A percentile compares a stretch with the other conserved stretches of the same genome.
Evolutionary conservation across 1,140 invertebrate species (phyloP).

Genomic region (Teleogryllus occipitalis): DNA sequence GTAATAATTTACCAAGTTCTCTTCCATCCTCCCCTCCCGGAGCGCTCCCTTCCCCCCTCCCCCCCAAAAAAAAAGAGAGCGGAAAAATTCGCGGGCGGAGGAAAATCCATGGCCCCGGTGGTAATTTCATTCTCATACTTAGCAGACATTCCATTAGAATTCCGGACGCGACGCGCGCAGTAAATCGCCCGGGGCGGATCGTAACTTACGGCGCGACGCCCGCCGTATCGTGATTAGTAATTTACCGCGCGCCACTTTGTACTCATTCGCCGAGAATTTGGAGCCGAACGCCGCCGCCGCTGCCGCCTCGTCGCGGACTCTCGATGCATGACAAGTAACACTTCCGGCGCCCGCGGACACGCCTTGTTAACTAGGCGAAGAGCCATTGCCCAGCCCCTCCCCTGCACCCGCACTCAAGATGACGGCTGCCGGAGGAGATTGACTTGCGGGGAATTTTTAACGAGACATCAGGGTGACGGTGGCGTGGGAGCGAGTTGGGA

Average conservation of each 20-base stretch:
- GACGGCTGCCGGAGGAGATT: too few species aligned
- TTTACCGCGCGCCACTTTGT: neutral
- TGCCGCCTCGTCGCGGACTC: too few species aligned
- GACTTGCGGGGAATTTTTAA: too few species aligned
- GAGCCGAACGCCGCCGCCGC: too few species aligned
- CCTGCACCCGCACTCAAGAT: too few species aligned
- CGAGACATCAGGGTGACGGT: too few species aligned
- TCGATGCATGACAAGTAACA: too few species aligned
- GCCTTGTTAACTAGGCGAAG: too few species aligned
- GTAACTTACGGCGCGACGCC: neutral
- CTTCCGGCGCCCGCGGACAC: too few species aligned
- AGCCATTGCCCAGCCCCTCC: too few species aligned
- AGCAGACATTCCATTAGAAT: slow-evolving; percentile 11
- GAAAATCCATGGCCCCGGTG: slow-evolving; percentile 7
- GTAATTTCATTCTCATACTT: slow-evolving; percentile 18
- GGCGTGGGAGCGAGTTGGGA: too few species aligned
- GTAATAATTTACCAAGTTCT: slow-evolving; percentile 15
- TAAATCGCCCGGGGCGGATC: slow-evolving; percentile 10
- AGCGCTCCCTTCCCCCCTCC: neutral
- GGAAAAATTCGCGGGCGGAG: slow-evolving; percentile 8
- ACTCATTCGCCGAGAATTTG: neutral
- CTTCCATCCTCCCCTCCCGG: slow-evolving; percentile 7
- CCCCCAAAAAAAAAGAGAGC: slow-evolving; percentile 7
- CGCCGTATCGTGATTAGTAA: neutral
- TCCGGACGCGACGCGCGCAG: slow-evolving; percentile 7